Percentiles rank a stretch among this genome's conserved stretches.
These are phyloP conservation scores for Pomacea maculata DNA, from an alignment of 1,140 invertebrate species.

Conservation along the genomic window DNA sequence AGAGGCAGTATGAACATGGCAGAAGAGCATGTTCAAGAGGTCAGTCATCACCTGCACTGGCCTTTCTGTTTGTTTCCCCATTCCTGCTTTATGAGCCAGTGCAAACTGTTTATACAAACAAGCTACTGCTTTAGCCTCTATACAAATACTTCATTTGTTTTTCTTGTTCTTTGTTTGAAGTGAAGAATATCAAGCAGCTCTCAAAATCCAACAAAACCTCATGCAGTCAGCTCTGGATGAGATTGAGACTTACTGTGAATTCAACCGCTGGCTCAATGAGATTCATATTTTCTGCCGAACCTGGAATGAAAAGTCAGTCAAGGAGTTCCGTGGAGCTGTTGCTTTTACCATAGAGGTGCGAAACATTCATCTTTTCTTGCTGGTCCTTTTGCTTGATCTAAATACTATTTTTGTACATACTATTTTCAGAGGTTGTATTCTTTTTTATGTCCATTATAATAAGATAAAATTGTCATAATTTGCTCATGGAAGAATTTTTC, in stretches of 20 bases:
- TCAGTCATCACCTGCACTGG: too few relatives aligned
- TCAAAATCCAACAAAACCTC: constrained; percentile 39
- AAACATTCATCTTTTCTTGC: too few relatives aligned
- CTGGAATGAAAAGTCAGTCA: constrained; percentile 56
- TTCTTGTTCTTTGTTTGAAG: constrained; percentile 34
- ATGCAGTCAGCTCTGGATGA: constrained; percentile 53
- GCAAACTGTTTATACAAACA: not conserved
- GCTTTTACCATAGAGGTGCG: constrained; percentile 62
- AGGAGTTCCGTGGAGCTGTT: constrained; percentile 53
- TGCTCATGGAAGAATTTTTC: not conserved
- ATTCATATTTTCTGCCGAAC: constrained; percentile 57
- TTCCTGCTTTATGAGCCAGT: too few relatives aligned
- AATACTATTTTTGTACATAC: not conserved
- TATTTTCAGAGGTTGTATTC: not conserved
- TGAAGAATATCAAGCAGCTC: constrained; percentile 46
- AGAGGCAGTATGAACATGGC: too few relatives aligned
- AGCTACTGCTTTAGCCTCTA: not conserved
- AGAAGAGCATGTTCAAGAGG: too few relatives aligned
- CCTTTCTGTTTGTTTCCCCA: too few relatives aligned
- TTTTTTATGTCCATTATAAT: too few relatives aligned
- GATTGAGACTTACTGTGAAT: constrained; percentile 58
- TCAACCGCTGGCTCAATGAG: constrained; percentile 60
- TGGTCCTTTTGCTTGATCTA: not conserved
- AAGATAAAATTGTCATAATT: too few relatives aligned
- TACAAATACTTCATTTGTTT: not conserved